phyloP scores from a whole-genome alignment of 2,888 invertebrate genomes.

The Eurois occulta region DNA sequence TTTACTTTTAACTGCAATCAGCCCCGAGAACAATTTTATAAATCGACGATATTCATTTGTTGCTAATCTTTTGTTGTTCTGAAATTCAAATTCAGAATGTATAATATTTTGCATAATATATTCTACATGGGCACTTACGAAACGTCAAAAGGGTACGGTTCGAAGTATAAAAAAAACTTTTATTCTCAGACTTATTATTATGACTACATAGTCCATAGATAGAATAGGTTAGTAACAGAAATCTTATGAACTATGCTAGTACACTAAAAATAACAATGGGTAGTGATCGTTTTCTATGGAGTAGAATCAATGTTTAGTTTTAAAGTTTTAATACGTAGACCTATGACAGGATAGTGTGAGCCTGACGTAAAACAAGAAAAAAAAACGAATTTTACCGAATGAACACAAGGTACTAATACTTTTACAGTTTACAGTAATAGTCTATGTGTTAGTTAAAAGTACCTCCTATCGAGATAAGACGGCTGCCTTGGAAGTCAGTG shows the following conservation, averaged over 20 bases:
- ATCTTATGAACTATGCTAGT: too few relatives aligned
- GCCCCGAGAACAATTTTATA: neutral
- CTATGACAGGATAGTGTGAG: neutral
- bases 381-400: neutral
- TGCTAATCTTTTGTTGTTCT: neutral
- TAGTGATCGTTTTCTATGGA: neutral
- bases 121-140: neutral
- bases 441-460: neutral
- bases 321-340: neutral
- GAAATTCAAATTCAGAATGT: neutral
- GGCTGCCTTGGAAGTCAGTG: neutral
- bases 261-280: too few relatives aligned
- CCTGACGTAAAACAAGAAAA: neutral
- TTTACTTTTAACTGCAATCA: neutral
- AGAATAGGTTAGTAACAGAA: too few relatives aligned
- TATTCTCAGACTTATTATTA: too few relatives aligned
- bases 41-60: too few relatives aligned
- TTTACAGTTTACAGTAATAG: neutral
- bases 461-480: neutral
- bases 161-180: too few relatives aligned
- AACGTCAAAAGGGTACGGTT: neutral
- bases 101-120: neutral
- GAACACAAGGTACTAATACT: neutral
- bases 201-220: too few relatives aligned
- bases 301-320: neutral